Evolutionary conservation across 2,797 vertebrate genomes (phyloP), one percentile per base, ranked within the genome.

Genomic region (Graptemys geographica): DNA sequence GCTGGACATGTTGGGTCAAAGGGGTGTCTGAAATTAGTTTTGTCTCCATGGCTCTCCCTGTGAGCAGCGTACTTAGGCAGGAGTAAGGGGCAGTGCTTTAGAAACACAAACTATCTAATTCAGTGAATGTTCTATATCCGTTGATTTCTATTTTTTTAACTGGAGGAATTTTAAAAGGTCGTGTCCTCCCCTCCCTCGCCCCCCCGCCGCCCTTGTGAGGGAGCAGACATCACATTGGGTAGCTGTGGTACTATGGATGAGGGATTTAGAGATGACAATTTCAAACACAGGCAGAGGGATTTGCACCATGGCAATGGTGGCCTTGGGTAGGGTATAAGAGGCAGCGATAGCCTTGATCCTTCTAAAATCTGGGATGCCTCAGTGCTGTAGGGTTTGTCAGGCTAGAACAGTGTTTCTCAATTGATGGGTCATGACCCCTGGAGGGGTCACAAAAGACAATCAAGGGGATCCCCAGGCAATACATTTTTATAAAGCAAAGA

Each of bases 401-500:
- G 27, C 87, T 51, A 53, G 92, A 78, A 18, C 74, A 18, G 7
- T 8, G 65, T 80, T 84, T 94, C 25, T 76, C 27, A 28, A 6
- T 3, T 44, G 74, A 95, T 90, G 0, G 0, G 37, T 16, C 89
- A 47, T 0, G 0, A 4, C 80, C 95, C 92, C 27, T 1, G 3
- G 87, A 95, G 52, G 52, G 13, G 3, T 95, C 96, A 94, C 95
- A 97, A 97, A 95, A 96, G 94, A 95, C 47, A 72, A 41, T 25
- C 83, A 87, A 89, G 90, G 81, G 57, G 90, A 89, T 94, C 95
- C 76, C 6, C 0, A 94, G 92, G 94, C 90, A 83, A 78, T 96
- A 89, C 90, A 90, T 93, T 97, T 96, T 96, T 94, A 59, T 94
- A 96, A 96, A 96, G 57, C 84, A 89, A 95, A 92, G 92, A 82